A percentile compares a stretch with the other conserved stretches of the same genome.
Conservation (phyloP, 2,888 invertebrate genomes). For the Geophilus truncorum region DNA sequence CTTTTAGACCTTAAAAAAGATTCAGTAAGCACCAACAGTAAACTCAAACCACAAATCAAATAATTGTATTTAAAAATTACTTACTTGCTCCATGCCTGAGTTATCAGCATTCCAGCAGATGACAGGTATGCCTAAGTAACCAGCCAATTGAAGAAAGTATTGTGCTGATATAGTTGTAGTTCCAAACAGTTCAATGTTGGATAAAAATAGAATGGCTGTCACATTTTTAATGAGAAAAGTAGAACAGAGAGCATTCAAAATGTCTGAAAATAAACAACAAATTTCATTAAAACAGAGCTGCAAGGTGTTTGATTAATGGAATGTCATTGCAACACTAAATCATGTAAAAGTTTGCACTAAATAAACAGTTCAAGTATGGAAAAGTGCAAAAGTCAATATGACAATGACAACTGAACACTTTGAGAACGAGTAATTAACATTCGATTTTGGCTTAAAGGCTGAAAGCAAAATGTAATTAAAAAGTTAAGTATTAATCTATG, state of each 20-base stretch:
- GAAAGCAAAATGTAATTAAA: too few relatives aligned
- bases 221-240: conserved; percentile 40
- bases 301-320: background rate
- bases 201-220: conserved; percentile 41
- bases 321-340: background rate
- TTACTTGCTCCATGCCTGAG: conserved; percentile 36
- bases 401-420: background rate
- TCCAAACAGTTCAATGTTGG: conserved; percentile 39
- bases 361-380: background rate
- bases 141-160: conserved; percentile 39
- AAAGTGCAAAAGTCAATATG: background rate
- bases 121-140: conserved; percentile 40
- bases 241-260: conserved; percentile 41
- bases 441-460: too few relatives aligned
- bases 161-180: conserved; percentile 35
- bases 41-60: too few relatives aligned
- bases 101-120: conserved; percentile 40
- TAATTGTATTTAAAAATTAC: too few relatives aligned
- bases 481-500: too few relatives aligned
- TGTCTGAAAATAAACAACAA: conserved; percentile 36
- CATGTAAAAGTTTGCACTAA: background rate
- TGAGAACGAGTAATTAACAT: background rate
- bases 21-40: too few relatives aligned
- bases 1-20: too few relatives aligned
- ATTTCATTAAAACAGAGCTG: background rate